phyloP scores from a whole-genome alignment of 2,113 vertebrate genomes.

The Periophthalmus modestus region DNA sequence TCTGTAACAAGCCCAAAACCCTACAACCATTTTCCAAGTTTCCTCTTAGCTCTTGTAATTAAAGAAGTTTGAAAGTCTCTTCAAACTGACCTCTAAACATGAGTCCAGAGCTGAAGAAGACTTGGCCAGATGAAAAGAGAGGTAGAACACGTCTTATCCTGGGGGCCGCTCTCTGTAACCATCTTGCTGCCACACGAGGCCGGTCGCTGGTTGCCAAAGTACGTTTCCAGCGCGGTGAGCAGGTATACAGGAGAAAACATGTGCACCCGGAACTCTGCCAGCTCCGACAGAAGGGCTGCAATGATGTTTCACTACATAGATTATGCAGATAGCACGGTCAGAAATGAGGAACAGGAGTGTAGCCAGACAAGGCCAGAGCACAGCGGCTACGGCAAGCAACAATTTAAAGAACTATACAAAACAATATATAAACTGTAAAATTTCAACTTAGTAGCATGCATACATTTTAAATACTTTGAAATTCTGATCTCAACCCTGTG shows the following conservation, averaged over 20 bases:
- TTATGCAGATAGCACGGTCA: slow-evolving; percentile 73
- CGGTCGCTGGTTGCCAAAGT: slow-evolving; percentile 60
- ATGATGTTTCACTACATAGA: slow-evolving; percentile 78
- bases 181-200: slow-evolving; percentile 59
- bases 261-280: slow-evolving; percentile 73
- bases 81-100: slow-evolving; percentile 2
- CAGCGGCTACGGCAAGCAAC: neutral
- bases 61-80: neutral
- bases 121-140: slow-evolving; percentile 2
- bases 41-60: neutral
- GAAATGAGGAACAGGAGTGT: slow-evolving; percentile 51
- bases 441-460: neutral
- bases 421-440: neutral
- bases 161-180: slow-evolving; percentile 6
- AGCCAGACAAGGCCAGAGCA: neutral
- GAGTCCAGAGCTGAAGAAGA: slow-evolving; percentile 3
- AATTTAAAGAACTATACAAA: neutral
- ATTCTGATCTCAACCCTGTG: neutral
- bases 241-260: slow-evolving; percentile 77
- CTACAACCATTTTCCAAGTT: neutral
- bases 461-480: neutral
- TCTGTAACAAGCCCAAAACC: neutral
- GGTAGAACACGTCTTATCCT: neutral
- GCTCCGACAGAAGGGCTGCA: slow-evolving; percentile 74
- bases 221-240: slow-evolving; percentile 69